These are phyloP conservation scores for Scaeva pyrastri DNA, from an alignment of 2,888 invertebrate species.

Conservation along the genomic window DNA sequence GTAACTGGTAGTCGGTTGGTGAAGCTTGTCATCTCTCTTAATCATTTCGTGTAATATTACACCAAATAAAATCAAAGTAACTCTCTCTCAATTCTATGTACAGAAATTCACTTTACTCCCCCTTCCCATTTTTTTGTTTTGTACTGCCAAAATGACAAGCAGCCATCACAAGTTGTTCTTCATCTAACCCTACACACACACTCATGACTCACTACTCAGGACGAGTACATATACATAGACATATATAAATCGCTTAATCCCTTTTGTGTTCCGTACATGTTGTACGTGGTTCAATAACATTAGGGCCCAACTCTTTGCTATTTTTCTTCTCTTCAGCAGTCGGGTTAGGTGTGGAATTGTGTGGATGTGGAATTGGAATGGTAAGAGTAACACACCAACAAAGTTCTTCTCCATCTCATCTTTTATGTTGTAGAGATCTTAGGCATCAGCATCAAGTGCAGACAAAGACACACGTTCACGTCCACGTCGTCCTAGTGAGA, in stretches of 20 bases:
- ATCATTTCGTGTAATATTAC: slow-evolving; percentile 31
- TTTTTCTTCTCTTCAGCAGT: background rate
- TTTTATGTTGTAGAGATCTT: background rate
- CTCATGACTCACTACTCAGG: too few species aligned
- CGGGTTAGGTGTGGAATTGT: too few species aligned
- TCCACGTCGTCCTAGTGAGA: too few species aligned
- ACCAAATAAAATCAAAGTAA: slow-evolving; percentile 63
- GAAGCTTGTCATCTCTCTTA: slow-evolving; percentile 22
- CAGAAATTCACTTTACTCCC: slow-evolving; percentile 48
- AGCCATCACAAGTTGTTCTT: background rate
- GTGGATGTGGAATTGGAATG: background rate
- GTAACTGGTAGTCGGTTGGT: too few species aligned
- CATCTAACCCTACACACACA: too few species aligned
- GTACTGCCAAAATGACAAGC: slow-evolving; percentile 20
- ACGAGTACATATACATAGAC: too few species aligned
- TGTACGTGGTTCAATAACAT: slow-evolving; percentile 72
- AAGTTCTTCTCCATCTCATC: slow-evolving; percentile 21
- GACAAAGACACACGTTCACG: slow-evolving; percentile 27
- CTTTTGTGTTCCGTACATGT: slow-evolving; percentile 72
- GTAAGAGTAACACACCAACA: background rate
- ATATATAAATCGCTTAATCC: slow-evolving; percentile 74
- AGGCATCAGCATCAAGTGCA: slow-evolving; percentile 4
- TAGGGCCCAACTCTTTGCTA: slow-evolving; percentile 67
- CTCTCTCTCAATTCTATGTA: slow-evolving; percentile 40
- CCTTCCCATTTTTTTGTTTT: background rate